Percentiles rank a stretch among this genome's conserved stretches.
These are phyloP conservation scores for Tursiops truncatus DNA, from an alignment of 2,113 vertebrate species.

Conservation along the genomic window DNA sequence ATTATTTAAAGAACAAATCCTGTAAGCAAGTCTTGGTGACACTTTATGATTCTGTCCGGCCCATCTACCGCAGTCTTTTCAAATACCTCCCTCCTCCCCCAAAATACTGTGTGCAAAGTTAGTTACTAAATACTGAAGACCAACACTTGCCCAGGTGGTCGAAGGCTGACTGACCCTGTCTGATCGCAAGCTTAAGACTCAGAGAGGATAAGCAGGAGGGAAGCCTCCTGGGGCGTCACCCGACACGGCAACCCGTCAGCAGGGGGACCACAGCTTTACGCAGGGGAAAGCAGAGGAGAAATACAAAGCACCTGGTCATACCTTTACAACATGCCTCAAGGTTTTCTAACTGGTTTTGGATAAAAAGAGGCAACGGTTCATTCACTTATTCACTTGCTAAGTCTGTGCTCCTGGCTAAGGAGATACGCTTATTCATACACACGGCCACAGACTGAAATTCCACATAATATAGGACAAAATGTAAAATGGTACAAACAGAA, in stretches of 20 bases:
- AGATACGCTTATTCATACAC: background rate
- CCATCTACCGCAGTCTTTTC: background rate
- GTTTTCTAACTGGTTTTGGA: background rate
- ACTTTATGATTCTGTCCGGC: background rate
- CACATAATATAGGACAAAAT: background rate
- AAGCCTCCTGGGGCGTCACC: background rate
- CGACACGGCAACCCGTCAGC: background rate
- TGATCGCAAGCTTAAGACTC: background rate
- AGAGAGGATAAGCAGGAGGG: background rate
- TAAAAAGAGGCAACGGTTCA: background rate
- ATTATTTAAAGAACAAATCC: conserved; percentile 13
- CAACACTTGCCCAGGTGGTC: background rate
- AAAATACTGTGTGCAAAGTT: background rate
- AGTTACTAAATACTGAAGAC: background rate
- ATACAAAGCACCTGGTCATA: background rate
- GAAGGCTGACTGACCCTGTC: background rate
- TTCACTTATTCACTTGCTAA: background rate
- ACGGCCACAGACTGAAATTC: background rate
- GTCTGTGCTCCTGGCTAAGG: background rate
- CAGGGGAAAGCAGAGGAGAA: background rate
- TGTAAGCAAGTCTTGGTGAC: background rate
- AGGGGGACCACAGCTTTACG: background rate
- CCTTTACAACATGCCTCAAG: background rate
- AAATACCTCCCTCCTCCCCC: background rate
- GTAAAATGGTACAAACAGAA: background rate